phyloP scores from a whole-genome alignment of 1,140 invertebrate genomes.

The Sitobion miscanthi region DNA sequence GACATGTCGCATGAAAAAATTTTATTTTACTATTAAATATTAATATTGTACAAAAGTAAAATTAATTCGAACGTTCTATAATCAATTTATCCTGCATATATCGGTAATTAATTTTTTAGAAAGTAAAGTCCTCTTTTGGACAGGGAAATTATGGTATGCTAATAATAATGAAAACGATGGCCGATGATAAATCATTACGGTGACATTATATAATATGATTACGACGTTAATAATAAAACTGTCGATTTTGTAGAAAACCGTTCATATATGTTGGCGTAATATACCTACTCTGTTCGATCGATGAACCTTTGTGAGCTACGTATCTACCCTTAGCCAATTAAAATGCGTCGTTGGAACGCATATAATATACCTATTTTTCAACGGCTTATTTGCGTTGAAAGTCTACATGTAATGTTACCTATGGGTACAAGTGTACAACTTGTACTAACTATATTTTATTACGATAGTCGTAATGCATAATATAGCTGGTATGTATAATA shows the following conservation, averaged over 20 bases:
- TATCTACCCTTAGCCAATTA: background rate
- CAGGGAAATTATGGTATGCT: background rate
- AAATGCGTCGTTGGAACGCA: background rate
- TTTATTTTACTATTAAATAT: background rate
- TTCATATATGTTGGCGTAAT: background rate
- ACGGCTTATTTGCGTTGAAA: background rate
- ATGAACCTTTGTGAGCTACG: background rate
- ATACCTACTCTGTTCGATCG: background rate
- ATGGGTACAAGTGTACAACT: too few species aligned
- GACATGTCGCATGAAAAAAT: background rate
- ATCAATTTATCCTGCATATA: background rate
- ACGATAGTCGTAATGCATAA: too few species aligned
- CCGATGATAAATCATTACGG: background rate
- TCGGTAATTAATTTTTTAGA: background rate
- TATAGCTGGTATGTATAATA: too few species aligned
- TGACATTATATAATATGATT: conserved; percentile 12
- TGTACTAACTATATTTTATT: too few species aligned
- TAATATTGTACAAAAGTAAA: background rate
- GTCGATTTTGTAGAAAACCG: background rate
- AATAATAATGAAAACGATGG: conserved; percentile 11
- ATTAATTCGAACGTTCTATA: background rate
- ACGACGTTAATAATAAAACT: background rate
- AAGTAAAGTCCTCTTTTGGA: background rate
- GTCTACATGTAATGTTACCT: background rate
- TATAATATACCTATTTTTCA: background rate